A percentile compares a stretch with the other conserved stretches of the same genome.
Conservation (phyloP, 2,888 invertebrate genomes). For the Erebia epiphron region DNA sequence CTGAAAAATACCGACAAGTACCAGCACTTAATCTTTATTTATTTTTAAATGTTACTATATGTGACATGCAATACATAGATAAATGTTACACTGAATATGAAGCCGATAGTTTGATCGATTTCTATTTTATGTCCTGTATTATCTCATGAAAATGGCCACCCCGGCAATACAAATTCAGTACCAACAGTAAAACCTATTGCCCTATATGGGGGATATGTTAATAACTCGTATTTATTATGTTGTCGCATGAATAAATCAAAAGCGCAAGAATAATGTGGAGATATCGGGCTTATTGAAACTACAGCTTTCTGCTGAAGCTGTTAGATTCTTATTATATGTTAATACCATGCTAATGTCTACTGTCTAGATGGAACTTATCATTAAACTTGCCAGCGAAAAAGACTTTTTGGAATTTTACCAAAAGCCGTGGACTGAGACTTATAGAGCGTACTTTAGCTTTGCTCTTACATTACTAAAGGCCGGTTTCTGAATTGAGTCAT, state of each 20-base stretch:
- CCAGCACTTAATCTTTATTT: too few species aligned
- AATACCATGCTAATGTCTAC: conserved; percentile 28
- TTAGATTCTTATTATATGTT: conserved; percentile 35
- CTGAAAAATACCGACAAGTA: too few species aligned
- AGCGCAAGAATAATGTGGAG: conserved; percentile 27
- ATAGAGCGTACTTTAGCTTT: too few species aligned
- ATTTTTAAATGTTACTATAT: too few species aligned
- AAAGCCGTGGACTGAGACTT: too few species aligned
- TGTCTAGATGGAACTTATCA: conserved; percentile 27
- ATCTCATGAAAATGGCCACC: not conserved
- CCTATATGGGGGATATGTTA: conserved; percentile 39
- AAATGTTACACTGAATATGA: too few species aligned
- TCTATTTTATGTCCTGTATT: not conserved
- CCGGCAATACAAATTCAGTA: conserved; percentile 26
- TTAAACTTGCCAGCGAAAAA: conserved; percentile 8
- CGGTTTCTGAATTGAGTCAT: too few species aligned
- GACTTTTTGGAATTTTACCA: not conserved
- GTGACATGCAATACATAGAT: too few species aligned
- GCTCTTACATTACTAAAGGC: too few species aligned
- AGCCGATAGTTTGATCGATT: not conserved
- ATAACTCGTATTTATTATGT: conserved; percentile 38
- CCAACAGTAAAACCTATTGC: conserved; percentile 35
- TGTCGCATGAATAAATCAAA: conserved; percentile 39
- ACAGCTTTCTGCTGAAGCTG: conserved; percentile 27
- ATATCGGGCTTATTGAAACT: conserved; percentile 31